Base-by-base conservation (phyloP, 2,113 vertebrate genomes). In the Procapra przewalskii region DNA sequence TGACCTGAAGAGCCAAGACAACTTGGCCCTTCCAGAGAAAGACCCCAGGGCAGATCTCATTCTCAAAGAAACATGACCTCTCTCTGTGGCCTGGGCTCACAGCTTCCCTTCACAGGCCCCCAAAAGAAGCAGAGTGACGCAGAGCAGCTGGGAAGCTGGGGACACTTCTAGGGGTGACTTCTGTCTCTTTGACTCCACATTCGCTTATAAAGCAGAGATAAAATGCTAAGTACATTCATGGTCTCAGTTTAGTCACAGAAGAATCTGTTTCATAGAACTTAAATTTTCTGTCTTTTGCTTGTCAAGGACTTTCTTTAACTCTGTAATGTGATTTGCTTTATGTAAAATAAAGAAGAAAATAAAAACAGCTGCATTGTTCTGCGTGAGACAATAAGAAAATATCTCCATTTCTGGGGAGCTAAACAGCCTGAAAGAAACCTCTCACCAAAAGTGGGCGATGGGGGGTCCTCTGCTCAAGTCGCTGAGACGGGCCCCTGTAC, bases 191-290 rank as follows among this genome's bases (percentile, higher is more conserved):
- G 36, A 36, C 75, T 80, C 48, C 79, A 25, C 23, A 79, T 6
- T 12, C 4, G 16, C 36, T 55, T 81, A 52, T 2, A 21, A 43
- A 93, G 40, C 7, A 33, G 12, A 40, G 40, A 40, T 7, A 85
- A 67, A 71, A 50, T 33, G 11, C 29, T 90, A 50, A 62, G 54
- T 17, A 55, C 10, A 2, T 8, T 14, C 71, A 31, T 10, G 23
- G 45, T 92, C 54, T 60, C 60, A 7, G 79, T 36, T 23, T 19
- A 83, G 27, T 19, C 48, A 45, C 11, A 29, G 40, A 80, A 13
- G 8, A 92, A 48, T 27, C 23, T 0, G 0, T 31, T 7, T 8
- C 7, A 23, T 40, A 4, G 25, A 33, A 23, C 6, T 55, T 75
- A 54, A 23, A 25, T 29, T 19, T n/a, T 71, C 60, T 29, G 3